These are phyloP conservation scores for Capitella teleta DNA, from an alignment of 1,140 invertebrate species.

Conservation along the genomic window DNA sequence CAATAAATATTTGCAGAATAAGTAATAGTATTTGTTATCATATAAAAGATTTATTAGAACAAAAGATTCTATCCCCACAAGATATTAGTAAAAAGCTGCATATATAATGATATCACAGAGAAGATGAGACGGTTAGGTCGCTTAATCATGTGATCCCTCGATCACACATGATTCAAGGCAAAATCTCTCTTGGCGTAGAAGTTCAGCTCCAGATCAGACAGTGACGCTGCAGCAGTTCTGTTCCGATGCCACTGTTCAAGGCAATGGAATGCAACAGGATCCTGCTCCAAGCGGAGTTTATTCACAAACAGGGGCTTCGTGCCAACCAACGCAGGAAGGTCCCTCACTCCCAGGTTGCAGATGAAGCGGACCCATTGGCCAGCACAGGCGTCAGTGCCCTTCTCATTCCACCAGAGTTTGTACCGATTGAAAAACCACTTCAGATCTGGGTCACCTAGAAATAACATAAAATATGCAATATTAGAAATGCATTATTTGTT, in stretches of 20 bases:
- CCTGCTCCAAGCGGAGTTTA: slow-evolving; percentile 2
- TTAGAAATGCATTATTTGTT: too few species aligned
- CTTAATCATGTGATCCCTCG: too few species aligned
- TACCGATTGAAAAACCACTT: background rate
- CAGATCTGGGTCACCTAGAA: slow-evolving; percentile 6
- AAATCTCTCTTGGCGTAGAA: slow-evolving; percentile 22
- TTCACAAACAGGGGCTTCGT: slow-evolving; percentile 4
- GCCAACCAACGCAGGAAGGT: background rate
- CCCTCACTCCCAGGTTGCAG: slow-evolving; percentile 1
- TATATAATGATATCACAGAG: too few species aligned
- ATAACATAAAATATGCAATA: too few species aligned
- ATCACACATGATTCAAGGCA: too few species aligned
- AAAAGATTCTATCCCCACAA: too few species aligned
- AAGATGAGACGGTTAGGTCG: too few species aligned
- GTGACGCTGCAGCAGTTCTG: too few species aligned
- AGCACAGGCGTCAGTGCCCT: background rate
- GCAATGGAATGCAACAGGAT: slow-evolving; percentile 2
- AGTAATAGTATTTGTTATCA: too few species aligned
- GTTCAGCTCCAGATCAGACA: slow-evolving; percentile 16
- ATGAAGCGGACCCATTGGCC: slow-evolving; percentile 3
- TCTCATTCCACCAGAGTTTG: slow-evolving; percentile 3
- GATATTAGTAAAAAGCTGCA: too few species aligned
- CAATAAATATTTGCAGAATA: too few species aligned
- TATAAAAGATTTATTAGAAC: too few species aligned
- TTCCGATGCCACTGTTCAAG: slow-evolving; percentile 6